Evolutionary conservation across 2,888 invertebrate species (phyloP), one percentile per base, ranked within the genome.

Genomic region (Xiphydria camelus): DNA sequence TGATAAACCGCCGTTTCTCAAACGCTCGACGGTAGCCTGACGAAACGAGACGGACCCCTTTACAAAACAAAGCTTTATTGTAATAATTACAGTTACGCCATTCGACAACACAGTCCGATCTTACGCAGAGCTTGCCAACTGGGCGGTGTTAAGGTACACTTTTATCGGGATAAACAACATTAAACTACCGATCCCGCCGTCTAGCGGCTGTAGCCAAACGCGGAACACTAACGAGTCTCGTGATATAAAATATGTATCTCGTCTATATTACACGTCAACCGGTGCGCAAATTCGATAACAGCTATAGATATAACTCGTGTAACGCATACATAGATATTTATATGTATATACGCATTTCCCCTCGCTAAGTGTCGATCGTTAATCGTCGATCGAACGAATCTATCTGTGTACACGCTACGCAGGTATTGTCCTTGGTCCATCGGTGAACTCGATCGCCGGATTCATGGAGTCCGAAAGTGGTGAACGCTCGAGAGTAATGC

Each of bases 371-470:
- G n/a, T n/a, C n/a, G n/a, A n/a, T n/a, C n/a, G n/a, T n/a, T n/a
- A n/a, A n/a, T n/a, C n/a, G n/a, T n/a, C n/a, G n/a, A n/a, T n/a
- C n/a, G n/a, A n/a, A n/a, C n/a, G n/a, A n/a, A n/a, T n/a, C n/a
- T n/a, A n/a, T n/a, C n/a, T n/a, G n/a, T n/a, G n/a, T n/a, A n/a
- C n/a, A n/a, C n/a, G n/a, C n/a, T n/a, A n/a, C n/a, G n/a, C n/a
- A n/a, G n/a, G n/a, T n/a, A n/a, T n/a, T n/a, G 61, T 60, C 60
- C 61, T 64, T 63, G 62, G 58, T 60, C 56, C 64, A 57, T 49
- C 50, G 36, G 44, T 40, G 49, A 50, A 7, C n/a, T 23, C 23
- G 23, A 23, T 23, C 23, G 6, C 6, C 23, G 23, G 7, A n/a
- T n/a, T 23, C 23, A n/a, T 6, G 23, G n/a, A 23, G 6, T 23